Conservation (phyloP, 2,113 vertebrate genomes). For the Procavia capensis region DNA sequence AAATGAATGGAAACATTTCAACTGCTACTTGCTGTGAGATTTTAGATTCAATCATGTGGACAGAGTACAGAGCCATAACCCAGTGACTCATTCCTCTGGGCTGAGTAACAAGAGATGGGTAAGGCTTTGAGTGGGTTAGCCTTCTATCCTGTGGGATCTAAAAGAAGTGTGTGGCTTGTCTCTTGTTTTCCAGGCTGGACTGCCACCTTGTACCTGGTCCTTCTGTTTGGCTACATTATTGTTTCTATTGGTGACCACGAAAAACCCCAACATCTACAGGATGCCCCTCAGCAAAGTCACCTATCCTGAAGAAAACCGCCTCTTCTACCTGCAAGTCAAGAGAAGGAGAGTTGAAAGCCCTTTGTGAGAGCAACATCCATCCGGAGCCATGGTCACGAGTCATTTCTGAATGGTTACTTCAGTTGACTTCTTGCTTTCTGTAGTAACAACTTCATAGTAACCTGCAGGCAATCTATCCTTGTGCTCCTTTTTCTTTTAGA, state of each 20-base stretch:
- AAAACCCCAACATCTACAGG: conserved; percentile 89
- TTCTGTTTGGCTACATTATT: conserved; percentile 95
- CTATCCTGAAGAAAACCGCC: conserved; percentile 95
- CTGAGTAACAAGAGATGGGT: background rate
- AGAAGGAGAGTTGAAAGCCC: conserved; percentile 63
- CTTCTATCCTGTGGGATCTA: background rate
- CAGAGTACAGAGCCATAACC: background rate
- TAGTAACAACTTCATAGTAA: background rate
- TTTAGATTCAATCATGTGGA: background rate
- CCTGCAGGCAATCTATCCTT: background rate
- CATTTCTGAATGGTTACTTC: conserved; percentile 11
- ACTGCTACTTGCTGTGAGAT: background rate
- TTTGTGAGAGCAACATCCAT: conserved; percentile 61
- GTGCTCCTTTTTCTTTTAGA: conserved; percentile 23
- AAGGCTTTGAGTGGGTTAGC: background rate
- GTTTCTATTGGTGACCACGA: conserved; percentile 94
- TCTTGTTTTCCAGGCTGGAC: conserved; percentile 87
- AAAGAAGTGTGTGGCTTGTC: background rate
- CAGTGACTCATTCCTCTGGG: background rate
- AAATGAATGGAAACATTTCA: background rate
- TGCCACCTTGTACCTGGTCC: conserved; percentile 95
- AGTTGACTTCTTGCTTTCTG: background rate
- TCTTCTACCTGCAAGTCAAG: conserved; percentile 85
- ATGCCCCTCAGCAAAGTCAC: conserved; percentile 93
- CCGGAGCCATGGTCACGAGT: background rate